Percentiles rank a stretch among this genome's conserved stretches.
These are phyloP conservation scores for Heterohyrax brucei DNA, from an alignment of 2,797 vertebrate genomes.

Conservation along the genomic window DNA sequence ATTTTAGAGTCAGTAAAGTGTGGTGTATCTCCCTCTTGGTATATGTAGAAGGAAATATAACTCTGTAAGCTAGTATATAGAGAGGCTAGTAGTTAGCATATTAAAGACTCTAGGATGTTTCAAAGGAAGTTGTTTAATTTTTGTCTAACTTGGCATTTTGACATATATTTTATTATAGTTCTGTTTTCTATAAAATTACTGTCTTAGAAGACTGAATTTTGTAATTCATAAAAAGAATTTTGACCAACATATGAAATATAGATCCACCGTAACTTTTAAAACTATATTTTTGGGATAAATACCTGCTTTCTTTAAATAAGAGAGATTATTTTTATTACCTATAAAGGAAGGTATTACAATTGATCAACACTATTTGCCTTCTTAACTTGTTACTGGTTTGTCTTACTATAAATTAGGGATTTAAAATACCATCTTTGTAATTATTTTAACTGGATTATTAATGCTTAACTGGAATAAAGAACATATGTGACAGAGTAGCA, in stretches of 20 bases:
- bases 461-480: background rate
- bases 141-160: conserved; percentile 3
- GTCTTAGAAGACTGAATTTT: background rate
- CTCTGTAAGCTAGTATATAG: background rate
- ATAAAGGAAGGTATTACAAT: conserved; percentile 25
- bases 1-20: conserved; percentile 56
- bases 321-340: conserved; percentile 48
- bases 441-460: conserved; percentile 61
- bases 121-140: background rate
- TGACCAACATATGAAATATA: background rate
- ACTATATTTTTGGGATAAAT: conserved; percentile 14
- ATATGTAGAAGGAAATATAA: background rate
- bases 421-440: conserved; percentile 17
- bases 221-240: background rate
- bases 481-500: background rate
- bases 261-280: background rate
- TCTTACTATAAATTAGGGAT: background rate
- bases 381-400: conserved; percentile 3
- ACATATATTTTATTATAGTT: conserved; percentile 32
- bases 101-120: conserved; percentile 27
- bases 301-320: conserved; percentile 21
- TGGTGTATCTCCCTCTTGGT: background rate
- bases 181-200: conserved; percentile 47
- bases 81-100: background rate
- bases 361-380: background rate